phyloP scores from a whole-genome alignment of 2,888 invertebrate genomes.

The Rutpela maculata region DNA sequence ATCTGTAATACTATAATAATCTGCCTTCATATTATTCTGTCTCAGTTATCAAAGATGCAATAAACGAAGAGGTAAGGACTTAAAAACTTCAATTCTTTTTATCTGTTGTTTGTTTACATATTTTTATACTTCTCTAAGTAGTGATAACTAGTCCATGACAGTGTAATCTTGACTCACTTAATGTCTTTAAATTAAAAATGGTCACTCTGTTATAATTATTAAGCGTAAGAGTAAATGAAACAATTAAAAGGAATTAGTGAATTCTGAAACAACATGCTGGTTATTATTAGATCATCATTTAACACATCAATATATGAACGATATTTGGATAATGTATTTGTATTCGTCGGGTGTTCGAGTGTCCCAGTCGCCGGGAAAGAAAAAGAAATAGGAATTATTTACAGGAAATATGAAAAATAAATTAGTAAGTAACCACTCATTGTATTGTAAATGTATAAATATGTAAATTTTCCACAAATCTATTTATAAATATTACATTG shows the following conservation, averaged over 20 bases:
- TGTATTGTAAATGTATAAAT: too few relatives aligned
- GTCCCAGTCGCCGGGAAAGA: neutral
- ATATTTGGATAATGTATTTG: slow-evolving; percentile 5
- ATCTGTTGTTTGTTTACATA: too few relatives aligned
- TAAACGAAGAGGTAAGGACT: too few relatives aligned
- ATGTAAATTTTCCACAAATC: too few relatives aligned
- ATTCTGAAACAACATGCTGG: neutral
- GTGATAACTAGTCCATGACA: neutral
- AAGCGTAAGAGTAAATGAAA: slow-evolving; percentile 18
- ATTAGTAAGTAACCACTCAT: too few relatives aligned
- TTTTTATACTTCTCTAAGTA: too few relatives aligned
- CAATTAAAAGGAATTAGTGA: slow-evolving; percentile 32
- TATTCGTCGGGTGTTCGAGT: neutral
- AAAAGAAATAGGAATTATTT: neutral
- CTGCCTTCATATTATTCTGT: too few relatives aligned
- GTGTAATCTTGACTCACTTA: neutral
- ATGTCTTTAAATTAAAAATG: neutral
- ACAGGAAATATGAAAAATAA: neutral
- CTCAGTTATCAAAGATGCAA: too few relatives aligned
- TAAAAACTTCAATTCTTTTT: too few relatives aligned
- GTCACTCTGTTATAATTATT: neutral
- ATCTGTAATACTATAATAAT: too few relatives aligned
- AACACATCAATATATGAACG: neutral
- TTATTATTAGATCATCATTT: slow-evolving; percentile 24
- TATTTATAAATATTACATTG: too few relatives aligned